Evolutionary conservation across 2,113 vertebrate genomes (phyloP), one percentile per base, ranked within the genome.

Genomic region (Pituophis catenifer): DNA sequence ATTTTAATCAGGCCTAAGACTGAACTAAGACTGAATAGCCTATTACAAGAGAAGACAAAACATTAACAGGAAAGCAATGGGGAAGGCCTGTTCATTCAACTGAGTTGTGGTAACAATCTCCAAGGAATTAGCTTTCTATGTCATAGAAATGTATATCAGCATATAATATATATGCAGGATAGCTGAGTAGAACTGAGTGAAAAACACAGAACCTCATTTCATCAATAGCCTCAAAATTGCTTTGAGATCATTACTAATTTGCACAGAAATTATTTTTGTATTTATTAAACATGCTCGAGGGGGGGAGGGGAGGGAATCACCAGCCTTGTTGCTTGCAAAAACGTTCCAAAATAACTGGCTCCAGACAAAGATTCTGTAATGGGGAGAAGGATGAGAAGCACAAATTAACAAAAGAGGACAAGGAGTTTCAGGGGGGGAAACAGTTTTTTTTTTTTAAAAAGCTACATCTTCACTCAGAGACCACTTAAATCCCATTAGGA

Each of bases 221-320:
- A 59, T 55, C 62, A 26, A 86, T n/a, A 85, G 54, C 50, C 88
- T 86, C 17, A 38, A 59, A 24, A 75, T 90, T 86, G 70, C 44
- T 50, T 85, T 52, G 4, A 19, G 24, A 85, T 38, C 89, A 44
- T 89, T 55, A 93, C 21, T 89, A 81, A 90, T 93, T 93, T 93
- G 92, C 70, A 90, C 70, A 48, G 29, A 62, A 86, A 52, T 59
- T 29, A 19, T 29, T 75, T 81, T 70, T 53, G 24, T 90, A 90
- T 93, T 90, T 59, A 90, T 93, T 93, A 86, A 90, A 93, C 21
- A 52, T 90, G 70, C 29, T 62, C 48, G 48, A 48, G 44, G 4
- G 5, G 57, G 12, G 24, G 24, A 2, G 12, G 17, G 19, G 17
- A 38, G 26, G 17, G 24, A 54, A 50, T n/a, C 26, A 21, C 1